Base-by-base conservation (phyloP, 2,113 vertebrate genomes). In the Ursus arctos region DNA sequence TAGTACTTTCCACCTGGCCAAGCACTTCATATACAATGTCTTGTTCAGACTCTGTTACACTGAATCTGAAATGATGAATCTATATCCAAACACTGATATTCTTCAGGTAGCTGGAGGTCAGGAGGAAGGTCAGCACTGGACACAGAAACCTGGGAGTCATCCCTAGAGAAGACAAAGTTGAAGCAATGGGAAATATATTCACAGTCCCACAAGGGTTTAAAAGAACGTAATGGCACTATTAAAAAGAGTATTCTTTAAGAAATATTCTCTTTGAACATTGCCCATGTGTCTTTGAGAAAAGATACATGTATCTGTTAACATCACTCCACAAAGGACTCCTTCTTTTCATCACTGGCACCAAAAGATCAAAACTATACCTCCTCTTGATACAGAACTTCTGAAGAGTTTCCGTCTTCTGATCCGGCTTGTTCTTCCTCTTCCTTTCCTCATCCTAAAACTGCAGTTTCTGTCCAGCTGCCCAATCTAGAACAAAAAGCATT, bases 401-500 rank as follows among this genome's bases (percentile, higher is more conserved):
- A 33, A 55, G 67, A 26, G 92, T 74, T 98, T 99, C 59, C 96
- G 98, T 94, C 93, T 98, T 89, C 98, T 98, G 65, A 96, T 96
- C 61, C 99, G 98, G 61, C 96, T 89, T 13, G 99, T 99, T 49
- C 99, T 98, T 26, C 99, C 99, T 98, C 95, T 98, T 88, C 84
- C 71, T 65, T 97, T 98, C 97, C 36, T 98, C 99, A 99, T 99
- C 8, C 7, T 97, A 74, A 81, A 14, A 43, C 51, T 43, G 0
- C 7, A 53, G 33, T 67, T 94, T 91, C 87, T 69, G 63, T 22
- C 84, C 67, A 55, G 82, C 33, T 69, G 79, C 4, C 88, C 8
- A 82, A 67, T 1, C 88, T 97, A 76, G 40, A 93, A 86, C 12
- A n/a, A 47, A 81, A 31, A 40, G 22, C 65, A 65, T 71, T 63